phyloP scores from a whole-genome alignment of 2,888 invertebrate species.

The Sminthurinus aureus region DNA sequence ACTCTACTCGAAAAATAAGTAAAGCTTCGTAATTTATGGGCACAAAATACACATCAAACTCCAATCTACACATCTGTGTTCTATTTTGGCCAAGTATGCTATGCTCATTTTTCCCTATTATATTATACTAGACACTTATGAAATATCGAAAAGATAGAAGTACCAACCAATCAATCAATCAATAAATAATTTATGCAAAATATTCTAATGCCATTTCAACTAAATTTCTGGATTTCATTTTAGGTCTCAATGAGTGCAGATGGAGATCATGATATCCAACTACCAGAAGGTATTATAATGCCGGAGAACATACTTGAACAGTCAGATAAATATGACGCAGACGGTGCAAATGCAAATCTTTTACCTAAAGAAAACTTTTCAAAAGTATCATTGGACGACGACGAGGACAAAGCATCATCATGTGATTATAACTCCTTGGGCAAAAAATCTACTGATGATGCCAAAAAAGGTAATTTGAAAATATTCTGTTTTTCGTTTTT shows the following conservation, averaged over 20 bases:
- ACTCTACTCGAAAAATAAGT: no score
- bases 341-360: conserved; percentile 11
- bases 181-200: no score
- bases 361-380: neutral
- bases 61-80: no score
- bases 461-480: neutral
- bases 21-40: no score
- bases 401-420: neutral
- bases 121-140: no score
- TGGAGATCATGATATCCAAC: neutral
- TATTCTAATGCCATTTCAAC: no score
- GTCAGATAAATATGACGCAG: neutral
- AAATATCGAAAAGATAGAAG: no score
- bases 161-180: no score
- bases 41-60: no score
- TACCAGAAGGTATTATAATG: conserved; percentile 5
- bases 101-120: no score
- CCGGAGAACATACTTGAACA: neutral
- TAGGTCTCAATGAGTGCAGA: neutral
- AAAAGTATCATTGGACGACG: neutral
- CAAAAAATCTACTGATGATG: neutral
- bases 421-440: neutral
- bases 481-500: neutral
- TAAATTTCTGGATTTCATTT: neutral
- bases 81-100: no score